A percentile compares a stretch with the other conserved stretches of the same genome.
Evolutionary conservation across 2,888 invertebrate genomes (phyloP).

Genomic region (Anorthoa munda): DNA sequence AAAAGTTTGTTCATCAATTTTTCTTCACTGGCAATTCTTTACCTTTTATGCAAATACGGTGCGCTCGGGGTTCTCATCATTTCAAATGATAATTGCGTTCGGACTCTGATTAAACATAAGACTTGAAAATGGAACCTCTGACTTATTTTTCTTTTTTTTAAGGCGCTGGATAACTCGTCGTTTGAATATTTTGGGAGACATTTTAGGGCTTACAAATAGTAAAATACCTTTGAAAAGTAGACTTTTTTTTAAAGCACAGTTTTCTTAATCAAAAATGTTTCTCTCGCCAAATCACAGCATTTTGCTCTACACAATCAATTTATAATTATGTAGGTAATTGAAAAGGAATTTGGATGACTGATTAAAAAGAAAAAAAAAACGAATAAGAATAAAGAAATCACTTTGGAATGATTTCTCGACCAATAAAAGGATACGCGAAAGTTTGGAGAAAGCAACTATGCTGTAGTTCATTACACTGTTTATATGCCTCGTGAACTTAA

Average conservation of each 20-base stretch:
- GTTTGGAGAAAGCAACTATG: too few species aligned
- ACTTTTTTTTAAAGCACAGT: too few species aligned
- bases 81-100: conserved; percentile 60
- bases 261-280: too few species aligned
- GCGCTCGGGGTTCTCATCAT: conserved; percentile 34
- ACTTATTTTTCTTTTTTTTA: not conserved
- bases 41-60: conserved; percentile 55
- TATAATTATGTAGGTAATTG: too few species aligned
- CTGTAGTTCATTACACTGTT: too few species aligned
- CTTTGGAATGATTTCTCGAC: not conserved
- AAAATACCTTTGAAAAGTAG: too few species aligned
- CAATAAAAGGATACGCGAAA: not conserved
- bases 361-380: too few species aligned
- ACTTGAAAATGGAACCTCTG: conserved; percentile 36
- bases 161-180: not conserved
- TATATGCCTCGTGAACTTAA: too few species aligned
- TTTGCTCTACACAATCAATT: too few species aligned
- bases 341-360: too few species aligned
- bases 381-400: too few species aligned
- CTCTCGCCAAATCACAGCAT: too few species aligned
- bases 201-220: not conserved
- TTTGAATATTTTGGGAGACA: not conserved
- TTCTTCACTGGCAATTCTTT: conserved; percentile 22
- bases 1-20: conserved; percentile 32
- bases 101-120: conserved; percentile 45